A percentile compares a stretch with the other conserved stretches of the same genome.
Evolutionary conservation across 2,797 vertebrate species (phyloP).

Genomic region (Tapera naevia): DNA sequence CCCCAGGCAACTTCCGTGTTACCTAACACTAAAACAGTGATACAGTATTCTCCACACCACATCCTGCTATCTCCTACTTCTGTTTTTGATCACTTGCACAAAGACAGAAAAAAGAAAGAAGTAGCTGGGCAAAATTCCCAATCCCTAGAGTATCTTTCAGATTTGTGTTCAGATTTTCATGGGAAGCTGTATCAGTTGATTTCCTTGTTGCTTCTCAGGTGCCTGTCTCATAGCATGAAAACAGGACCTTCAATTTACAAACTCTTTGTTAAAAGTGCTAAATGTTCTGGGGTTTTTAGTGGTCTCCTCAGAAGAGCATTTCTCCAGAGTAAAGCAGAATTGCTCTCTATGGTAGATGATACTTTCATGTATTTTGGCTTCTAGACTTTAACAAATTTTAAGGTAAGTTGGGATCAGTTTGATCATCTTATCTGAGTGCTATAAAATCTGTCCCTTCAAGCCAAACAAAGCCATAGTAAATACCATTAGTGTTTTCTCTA

Average conservation of each 20-base stretch:
- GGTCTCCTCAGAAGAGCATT: background rate
- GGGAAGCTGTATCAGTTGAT: background rate
- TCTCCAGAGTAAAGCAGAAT: background rate
- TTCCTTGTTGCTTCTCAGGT: background rate
- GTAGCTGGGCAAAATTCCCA: background rate
- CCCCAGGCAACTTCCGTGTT: background rate
- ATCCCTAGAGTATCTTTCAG: background rate
- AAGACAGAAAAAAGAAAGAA: background rate
- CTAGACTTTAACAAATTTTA: background rate
- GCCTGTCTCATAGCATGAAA: background rate
- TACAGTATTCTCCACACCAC: background rate
- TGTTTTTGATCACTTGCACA: background rate
- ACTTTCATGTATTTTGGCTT: background rate
- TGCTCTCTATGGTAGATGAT: background rate
- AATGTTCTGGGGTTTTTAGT: background rate
- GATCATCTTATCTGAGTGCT: background rate
- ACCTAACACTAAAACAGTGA: background rate
- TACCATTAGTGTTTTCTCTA: background rate
- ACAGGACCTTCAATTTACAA: background rate
- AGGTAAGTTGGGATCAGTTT: background rate
- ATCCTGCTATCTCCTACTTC: background rate
- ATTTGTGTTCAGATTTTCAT: background rate
- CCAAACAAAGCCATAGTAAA: background rate
- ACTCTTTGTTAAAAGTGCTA: background rate
- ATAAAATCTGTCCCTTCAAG: background rate